phyloP scores from a whole-genome alignment of 2,797 vertebrate genomes.

The Oreortyx pictus region DNA sequence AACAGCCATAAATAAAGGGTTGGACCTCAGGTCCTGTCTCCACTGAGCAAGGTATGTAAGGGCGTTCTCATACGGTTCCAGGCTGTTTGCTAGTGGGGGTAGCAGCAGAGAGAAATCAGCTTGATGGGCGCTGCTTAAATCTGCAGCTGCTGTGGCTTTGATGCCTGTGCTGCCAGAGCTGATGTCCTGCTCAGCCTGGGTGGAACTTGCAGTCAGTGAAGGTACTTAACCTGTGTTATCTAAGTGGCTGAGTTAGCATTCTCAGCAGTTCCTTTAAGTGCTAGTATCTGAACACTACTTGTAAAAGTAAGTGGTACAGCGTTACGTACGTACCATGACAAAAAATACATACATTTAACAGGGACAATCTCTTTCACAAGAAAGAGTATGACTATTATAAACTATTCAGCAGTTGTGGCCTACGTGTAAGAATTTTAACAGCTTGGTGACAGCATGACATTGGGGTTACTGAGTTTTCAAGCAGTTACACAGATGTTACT shows the following conservation, averaged over 20 bases:
- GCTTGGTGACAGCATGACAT: conserved; percentile 25
- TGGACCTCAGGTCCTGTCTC: neutral
- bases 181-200: neutral
- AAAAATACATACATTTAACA: neutral
- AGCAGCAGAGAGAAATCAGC: neutral
- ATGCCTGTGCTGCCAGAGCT: neutral
- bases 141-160: neutral
- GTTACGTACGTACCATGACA: neutral
- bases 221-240: neutral
- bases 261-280: neutral
- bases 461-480: conserved; percentile 38
- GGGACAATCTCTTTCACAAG: neutral
- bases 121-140: neutral
- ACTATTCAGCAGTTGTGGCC: neutral
- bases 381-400: neutral
- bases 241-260: neutral
- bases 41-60: rapidly evolving
- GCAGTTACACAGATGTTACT: conserved; percentile 37
- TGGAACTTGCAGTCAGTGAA: neutral
- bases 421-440: neutral
- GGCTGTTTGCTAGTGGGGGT: neutral
- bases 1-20: neutral
- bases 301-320: neutral
- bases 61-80: rapidly evolving
- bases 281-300: neutral